These are phyloP conservation scores for Anorthoa munda DNA, from an alignment of 2,888 invertebrate genomes.

Conservation along the genomic window DNA sequence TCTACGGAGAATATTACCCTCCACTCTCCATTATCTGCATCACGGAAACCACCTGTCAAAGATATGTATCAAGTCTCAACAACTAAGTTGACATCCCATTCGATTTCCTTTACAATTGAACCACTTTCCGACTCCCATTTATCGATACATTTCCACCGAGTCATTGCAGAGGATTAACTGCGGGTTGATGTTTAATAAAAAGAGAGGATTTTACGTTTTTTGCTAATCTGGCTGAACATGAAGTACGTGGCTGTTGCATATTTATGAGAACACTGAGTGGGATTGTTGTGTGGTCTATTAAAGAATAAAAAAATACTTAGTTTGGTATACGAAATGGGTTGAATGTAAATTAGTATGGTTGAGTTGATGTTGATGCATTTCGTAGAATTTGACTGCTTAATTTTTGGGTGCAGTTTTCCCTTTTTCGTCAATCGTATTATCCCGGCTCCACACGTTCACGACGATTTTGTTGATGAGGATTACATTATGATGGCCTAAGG, in stretches of 20 bases:
- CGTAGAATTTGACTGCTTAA: background rate
- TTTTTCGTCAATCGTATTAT: no score
- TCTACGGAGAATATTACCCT: no score
- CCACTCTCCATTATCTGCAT: background rate
- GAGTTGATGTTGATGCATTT: background rate
- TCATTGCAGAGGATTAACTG: constrained; percentile 25
- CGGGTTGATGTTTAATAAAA: constrained; percentile 34
- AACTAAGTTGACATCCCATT: background rate
- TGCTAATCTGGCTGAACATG: constrained; percentile 54
- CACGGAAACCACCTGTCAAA: background rate
- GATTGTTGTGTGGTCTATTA: constrained; percentile 18
- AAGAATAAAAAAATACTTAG: constrained; percentile 6
- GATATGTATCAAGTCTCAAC: constrained; percentile 4
- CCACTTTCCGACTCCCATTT: constrained; percentile 1
- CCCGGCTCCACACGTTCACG: no score
- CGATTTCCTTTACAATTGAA: constrained; percentile 7
- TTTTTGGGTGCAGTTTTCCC: background rate
- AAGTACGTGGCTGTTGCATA: constrained; percentile 35
- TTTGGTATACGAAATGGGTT: background rate
- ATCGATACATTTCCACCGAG: constrained; percentile 14
- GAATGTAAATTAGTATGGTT: no score
- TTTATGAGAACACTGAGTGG: constrained; percentile 33
- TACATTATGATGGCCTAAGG: no score
- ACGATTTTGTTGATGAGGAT: no score
- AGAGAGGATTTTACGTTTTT: constrained; percentile 13